Conservation (phyloP, 2,113 vertebrate genomes). For the Zapornia atra region DNA sequence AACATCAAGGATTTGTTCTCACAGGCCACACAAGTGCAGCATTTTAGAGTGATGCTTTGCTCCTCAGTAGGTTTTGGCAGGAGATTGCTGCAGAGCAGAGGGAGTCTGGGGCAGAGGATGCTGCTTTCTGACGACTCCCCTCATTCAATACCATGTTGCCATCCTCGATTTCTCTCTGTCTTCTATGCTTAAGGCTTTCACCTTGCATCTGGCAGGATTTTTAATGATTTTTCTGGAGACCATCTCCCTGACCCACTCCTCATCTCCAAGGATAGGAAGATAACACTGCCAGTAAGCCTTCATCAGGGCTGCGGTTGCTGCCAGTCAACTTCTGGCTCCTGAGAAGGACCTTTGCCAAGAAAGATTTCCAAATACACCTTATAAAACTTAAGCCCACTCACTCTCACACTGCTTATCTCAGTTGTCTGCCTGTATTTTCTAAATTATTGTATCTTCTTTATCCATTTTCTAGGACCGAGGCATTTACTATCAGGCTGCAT, state of each 20-base stretch:
- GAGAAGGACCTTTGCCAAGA: background rate
- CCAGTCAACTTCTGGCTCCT: background rate
- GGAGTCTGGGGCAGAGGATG: too few relatives aligned
- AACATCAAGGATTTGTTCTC: background rate
- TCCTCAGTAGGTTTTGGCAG: background rate
- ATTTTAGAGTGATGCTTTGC: background rate
- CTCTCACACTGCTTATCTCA: background rate
- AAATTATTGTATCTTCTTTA: background rate
- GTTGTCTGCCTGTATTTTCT: background rate
- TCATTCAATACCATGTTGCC: background rate
- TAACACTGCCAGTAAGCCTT: background rate
- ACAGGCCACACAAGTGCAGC: background rate
- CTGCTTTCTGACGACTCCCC: background rate
- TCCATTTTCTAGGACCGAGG: background rate
- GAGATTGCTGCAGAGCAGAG: accelerated
- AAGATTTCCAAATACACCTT: background rate
- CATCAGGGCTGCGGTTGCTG: background rate
- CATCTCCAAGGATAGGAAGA: background rate
- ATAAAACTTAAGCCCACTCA: background rate
- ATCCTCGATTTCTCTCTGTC: background rate
- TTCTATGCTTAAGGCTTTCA: background rate
- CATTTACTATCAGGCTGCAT: background rate
- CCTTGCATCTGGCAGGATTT: background rate
- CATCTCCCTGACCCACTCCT: background rate
- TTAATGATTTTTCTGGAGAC: background rate